A percentile compares a stretch with the other conserved stretches of the same genome.
These are phyloP conservation scores for Lasiommata megera DNA, from an alignment of 2,888 invertebrate species.

Conservation along the genomic window DNA sequence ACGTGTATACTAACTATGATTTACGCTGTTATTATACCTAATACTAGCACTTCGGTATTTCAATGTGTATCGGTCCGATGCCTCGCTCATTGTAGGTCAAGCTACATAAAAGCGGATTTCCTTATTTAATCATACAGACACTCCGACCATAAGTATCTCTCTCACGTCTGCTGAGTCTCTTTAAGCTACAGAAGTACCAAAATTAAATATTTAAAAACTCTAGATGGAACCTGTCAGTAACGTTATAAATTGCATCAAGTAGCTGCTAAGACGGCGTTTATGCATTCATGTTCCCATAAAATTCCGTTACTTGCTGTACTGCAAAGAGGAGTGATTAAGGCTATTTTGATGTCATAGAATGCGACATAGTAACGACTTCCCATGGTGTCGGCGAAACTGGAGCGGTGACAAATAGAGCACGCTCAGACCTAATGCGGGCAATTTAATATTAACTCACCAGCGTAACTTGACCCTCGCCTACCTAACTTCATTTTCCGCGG, in stretches of 20 bases:
- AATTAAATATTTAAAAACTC: too few species aligned
- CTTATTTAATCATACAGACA: too few species aligned
- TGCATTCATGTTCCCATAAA: slow-evolving; percentile 6
- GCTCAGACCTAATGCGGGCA: slow-evolving; percentile 54
- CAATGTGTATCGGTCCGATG: too few species aligned
- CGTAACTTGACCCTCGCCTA: slow-evolving; percentile 42
- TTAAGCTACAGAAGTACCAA: too few species aligned
- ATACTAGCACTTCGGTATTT: too few species aligned
- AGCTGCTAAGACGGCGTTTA: background rate
- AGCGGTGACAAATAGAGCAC: slow-evolving; percentile 67
- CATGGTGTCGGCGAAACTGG: slow-evolving; percentile 63
- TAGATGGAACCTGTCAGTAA: too few species aligned
- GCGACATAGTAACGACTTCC: slow-evolving; percentile 61
- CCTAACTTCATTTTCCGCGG: slow-evolving; percentile 22
- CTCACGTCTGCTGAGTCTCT: too few species aligned
- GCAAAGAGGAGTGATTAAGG: slow-evolving; percentile 43
- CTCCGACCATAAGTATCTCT: too few species aligned
- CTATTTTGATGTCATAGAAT: slow-evolving; percentile 47
- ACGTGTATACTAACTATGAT: too few species aligned
- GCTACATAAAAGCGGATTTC: too few species aligned
- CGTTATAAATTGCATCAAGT: slow-evolving; percentile 1
- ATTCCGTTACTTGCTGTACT: slow-evolving; percentile 10
- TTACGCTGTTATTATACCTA: too few species aligned
- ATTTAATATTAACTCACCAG: slow-evolving; percentile 57
- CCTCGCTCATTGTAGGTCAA: too few species aligned